These are phyloP conservation scores for Calyptomena viridis DNA, from an alignment of 2,113 vertebrate genomes.

Conservation along the genomic window DNA sequence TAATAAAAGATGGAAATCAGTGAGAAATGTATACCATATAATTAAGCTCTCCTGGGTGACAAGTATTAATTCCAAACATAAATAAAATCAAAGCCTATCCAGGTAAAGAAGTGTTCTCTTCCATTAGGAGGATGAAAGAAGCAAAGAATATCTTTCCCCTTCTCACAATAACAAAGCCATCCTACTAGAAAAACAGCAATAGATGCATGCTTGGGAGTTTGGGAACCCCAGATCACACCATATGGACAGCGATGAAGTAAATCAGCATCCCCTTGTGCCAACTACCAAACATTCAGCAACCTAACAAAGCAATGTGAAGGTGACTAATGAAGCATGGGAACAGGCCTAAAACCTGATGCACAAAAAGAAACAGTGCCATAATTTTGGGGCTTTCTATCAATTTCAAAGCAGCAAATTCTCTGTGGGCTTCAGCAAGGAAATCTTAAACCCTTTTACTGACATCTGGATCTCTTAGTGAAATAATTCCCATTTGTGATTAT, in stretches of 20 bases:
- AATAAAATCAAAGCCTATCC: not conserved
- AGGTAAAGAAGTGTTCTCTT: not conserved
- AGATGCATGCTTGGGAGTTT: not conserved
- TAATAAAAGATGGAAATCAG: not conserved
- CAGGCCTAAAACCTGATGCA: not conserved
- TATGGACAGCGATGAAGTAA: not conserved
- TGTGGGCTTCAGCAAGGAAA: not conserved
- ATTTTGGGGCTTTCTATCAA: not conserved
- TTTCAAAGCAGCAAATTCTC: not conserved
- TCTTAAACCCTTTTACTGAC: not conserved
- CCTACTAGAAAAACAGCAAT: not conserved
- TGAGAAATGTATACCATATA: not conserved
- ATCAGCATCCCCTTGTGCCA: not conserved
- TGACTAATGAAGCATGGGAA: not conserved
- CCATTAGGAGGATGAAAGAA: not conserved
- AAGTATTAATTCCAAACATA: not conserved
- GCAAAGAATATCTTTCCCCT: not conserved
- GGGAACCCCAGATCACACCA: not conserved
- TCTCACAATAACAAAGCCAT: not conserved
- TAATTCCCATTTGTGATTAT: not conserved
- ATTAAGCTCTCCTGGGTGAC: not conserved
- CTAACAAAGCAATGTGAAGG: not conserved
- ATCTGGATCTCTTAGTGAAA: not conserved
- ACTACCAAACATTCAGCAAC: not conserved
- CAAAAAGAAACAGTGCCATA: not conserved